These are phyloP conservation scores for Orycteropus afer DNA, from an alignment of 2,113 vertebrate species.

Conservation along the genomic window DNA sequence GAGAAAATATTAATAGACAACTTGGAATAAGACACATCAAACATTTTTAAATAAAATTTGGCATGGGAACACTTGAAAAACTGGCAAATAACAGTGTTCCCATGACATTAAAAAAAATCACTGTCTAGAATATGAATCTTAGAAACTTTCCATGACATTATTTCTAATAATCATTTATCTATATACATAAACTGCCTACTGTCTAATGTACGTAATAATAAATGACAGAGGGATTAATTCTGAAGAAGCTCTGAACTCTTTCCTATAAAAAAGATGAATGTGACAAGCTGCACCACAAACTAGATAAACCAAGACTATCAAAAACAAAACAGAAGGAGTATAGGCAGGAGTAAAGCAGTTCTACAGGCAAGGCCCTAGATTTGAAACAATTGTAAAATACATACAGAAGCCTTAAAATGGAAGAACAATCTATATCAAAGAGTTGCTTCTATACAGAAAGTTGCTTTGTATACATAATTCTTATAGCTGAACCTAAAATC, in stretches of 20 bases:
- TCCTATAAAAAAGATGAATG: conserved; percentile 63
- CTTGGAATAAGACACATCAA: conserved; percentile 54
- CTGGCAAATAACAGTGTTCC: not conserved
- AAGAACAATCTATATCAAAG: not conserved
- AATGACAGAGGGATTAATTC: conserved; percentile 65
- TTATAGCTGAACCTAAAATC: not conserved
- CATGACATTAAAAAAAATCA: conserved; percentile 65
- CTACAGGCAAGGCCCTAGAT: conserved; percentile 22
- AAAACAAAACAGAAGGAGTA: conserved; percentile 37
- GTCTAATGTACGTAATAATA: conserved; percentile 62
- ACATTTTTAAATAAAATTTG: conserved; percentile 65
- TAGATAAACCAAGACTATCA: conserved; percentile 52
- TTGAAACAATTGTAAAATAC: not conserved
- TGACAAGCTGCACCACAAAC: conserved; percentile 66
- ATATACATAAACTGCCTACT: conserved; percentile 52
- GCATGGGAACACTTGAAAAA: conserved; percentile 55
- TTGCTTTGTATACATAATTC: not conserved
- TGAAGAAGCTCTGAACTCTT: conserved; percentile 55
- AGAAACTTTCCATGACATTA: conserved; percentile 67
- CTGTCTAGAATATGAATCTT: conserved; percentile 66
- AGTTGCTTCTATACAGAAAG: not conserved
- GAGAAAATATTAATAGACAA: conserved; percentile 64
- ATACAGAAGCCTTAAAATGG: not conserved
- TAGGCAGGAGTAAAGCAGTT: not conserved
- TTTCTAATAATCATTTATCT: conserved; percentile 68